Conservation (phyloP, 2,888 invertebrate species). For the Meganola albula region DNA sequence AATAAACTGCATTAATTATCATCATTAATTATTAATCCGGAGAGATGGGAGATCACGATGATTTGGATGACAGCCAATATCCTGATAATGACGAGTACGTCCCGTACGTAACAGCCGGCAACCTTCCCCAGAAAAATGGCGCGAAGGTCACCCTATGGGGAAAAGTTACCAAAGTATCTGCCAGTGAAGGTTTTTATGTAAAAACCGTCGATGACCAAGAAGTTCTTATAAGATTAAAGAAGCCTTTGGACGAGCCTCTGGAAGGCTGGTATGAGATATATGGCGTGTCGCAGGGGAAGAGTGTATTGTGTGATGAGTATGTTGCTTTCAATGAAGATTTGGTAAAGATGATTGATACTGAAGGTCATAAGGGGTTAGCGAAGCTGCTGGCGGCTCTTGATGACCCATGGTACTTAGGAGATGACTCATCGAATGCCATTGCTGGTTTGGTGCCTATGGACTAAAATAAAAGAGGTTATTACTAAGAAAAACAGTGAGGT, state of each 20-base stretch:
- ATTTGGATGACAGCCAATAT: slow-evolving; percentile 66
- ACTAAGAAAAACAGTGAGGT: neutral
- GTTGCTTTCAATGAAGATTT: slow-evolving; percentile 56
- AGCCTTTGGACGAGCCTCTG: slow-evolving; percentile 56
- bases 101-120: slow-evolving; percentile 68
- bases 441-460: slow-evolving; percentile 57
- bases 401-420: slow-evolving; percentile 71
- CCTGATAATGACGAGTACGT: slow-evolving; percentile 70
- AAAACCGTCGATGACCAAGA: slow-evolving; percentile 71
- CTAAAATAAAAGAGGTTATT: slow-evolving; percentile 22
- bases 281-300: slow-evolving; percentile 66
- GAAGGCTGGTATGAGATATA: slow-evolving; percentile 73
- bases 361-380: slow-evolving; percentile 63
- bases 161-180: slow-evolving; percentile 63
- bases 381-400: slow-evolving; percentile 59
- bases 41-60: slow-evolving; percentile 64
- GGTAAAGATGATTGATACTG: slow-evolving; percentile 59
- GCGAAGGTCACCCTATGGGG: slow-evolving; percentile 70
- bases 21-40: too few relatives aligned
- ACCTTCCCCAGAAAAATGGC: slow-evolving; percentile 62
- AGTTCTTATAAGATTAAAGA: slow-evolving; percentile 55
- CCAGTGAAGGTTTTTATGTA: slow-evolving; percentile 63
- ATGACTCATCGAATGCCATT: slow-evolving; percentile 36
- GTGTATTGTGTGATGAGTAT: slow-evolving; percentile 65
- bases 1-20: too few relatives aligned